Evolutionary conservation across 2,888 invertebrate genomes (phyloP).

Genomic region (Eupithecia centaureata): DNA sequence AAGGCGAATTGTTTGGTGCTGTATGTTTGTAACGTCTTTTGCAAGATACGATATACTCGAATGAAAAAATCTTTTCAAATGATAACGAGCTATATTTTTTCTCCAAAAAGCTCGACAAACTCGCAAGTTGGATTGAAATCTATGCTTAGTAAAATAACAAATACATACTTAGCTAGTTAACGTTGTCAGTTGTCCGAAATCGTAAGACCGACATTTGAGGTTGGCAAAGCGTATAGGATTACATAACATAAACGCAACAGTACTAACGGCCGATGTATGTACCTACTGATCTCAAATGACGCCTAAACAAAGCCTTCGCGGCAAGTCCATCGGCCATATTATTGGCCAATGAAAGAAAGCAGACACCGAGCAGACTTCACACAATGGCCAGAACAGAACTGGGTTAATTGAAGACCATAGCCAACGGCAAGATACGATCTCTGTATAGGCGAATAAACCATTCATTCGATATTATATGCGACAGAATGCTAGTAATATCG

Average conservation of each 20-base stretch:
- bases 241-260: slow-evolving; percentile 51
- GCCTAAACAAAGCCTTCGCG: slow-evolving; percentile 62
- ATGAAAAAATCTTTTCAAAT: not conserved
- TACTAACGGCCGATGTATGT: slow-evolving; percentile 60
- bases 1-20: slow-evolving; percentile 26
- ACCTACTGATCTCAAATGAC: slow-evolving; percentile 68
- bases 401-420: slow-evolving; percentile 81
- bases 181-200: slow-evolving; percentile 11
- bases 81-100: not conserved
- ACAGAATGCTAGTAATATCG: slow-evolving; percentile 41
- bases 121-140: not conserved
- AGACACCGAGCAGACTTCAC: slow-evolving; percentile 77
- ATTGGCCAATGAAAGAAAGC: slow-evolving; percentile 75
- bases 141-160: not conserved
- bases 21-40: slow-evolving; percentile 27
- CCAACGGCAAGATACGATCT: slow-evolving; percentile 69
- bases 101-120: not conserved
- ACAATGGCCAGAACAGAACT: slow-evolving; percentile 74
- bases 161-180: not conserved
- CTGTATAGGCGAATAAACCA: slow-evolving; percentile 60
- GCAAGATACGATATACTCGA: slow-evolving; percentile 10
- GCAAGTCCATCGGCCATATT: slow-evolving; percentile 69
- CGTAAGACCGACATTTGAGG: slow-evolving; percentile 36
- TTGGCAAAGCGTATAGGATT: slow-evolving; percentile 46
- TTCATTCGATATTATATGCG: slow-evolving; percentile 52